These are phyloP conservation scores for Galagoides demidoff DNA, from an alignment of 2,797 vertebrate species.

Conservation along the genomic window DNA sequence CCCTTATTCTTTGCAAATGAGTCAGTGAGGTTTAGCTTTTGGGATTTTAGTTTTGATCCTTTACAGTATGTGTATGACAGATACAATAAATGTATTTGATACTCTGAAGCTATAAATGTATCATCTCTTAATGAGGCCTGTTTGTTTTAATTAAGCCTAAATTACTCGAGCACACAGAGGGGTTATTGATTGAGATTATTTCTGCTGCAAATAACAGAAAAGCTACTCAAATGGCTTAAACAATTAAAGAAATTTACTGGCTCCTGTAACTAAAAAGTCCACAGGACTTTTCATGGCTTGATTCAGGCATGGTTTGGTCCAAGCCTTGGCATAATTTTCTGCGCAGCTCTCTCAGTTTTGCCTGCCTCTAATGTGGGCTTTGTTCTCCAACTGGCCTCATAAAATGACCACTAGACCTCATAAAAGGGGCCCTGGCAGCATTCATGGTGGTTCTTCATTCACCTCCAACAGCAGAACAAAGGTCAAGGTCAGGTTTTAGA, in stretches of 20 bases:
- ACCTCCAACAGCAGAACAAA: neutral
- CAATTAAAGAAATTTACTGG: slow-evolving; percentile 22
- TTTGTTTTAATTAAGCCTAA: slow-evolving; percentile 46
- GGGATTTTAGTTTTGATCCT: neutral
- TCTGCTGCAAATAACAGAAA: slow-evolving; percentile 46
- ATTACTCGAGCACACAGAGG: neutral
- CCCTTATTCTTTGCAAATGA: neutral
- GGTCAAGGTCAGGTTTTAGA: neutral
- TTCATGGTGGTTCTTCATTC: neutral
- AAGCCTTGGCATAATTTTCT: neutral
- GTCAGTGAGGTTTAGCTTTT: neutral
- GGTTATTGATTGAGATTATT: slow-evolving; percentile 20
- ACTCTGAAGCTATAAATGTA: neutral
- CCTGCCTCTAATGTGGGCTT: too few species aligned
- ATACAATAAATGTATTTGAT: neutral
- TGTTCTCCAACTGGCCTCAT: neutral
- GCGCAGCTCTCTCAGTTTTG: neutral
- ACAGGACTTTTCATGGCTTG: neutral
- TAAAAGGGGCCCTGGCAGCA: neutral
- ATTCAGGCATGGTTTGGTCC: neutral
- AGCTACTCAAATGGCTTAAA: neutral
- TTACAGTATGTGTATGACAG: neutral
- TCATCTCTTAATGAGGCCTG: slow-evolving; percentile 31
- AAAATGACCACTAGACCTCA: neutral
- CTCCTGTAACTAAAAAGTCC: neutral